phyloP scores from a whole-genome alignment of 1,140 invertebrate genomes.

The Aphaenogaster floridana region DNA sequence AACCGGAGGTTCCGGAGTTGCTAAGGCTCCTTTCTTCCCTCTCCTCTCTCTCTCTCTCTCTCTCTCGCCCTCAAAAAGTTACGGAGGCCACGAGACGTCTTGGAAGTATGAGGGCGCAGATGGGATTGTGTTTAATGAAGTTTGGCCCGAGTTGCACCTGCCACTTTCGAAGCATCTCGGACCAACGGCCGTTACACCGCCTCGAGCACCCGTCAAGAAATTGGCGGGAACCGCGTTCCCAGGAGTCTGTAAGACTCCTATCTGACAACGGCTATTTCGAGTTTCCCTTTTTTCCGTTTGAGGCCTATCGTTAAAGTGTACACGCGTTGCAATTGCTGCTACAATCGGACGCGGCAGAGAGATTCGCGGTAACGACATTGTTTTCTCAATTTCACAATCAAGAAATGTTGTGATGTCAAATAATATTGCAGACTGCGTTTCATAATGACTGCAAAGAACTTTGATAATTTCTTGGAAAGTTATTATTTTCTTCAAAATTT shows the following conservation, averaged over 20 bases:
- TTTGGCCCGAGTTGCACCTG: conserved; percentile 84
- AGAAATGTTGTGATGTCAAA: background rate
- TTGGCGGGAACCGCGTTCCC: conserved; percentile 80
- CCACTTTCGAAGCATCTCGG: conserved; percentile 81
- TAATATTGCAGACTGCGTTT: background rate
- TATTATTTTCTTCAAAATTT: background rate
- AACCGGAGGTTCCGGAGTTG: conserved; percentile 66
- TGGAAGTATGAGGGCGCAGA: conserved; percentile 84
- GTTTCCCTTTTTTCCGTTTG: conserved; percentile 7
- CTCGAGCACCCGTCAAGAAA: conserved; percentile 77
- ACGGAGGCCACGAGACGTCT: conserved; percentile 74
- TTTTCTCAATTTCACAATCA: background rate
- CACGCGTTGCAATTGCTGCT: conserved; percentile 18
- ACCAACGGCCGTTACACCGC: conserved; percentile 82
- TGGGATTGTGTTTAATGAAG: conserved; percentile 86
- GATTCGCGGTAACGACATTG: background rate
- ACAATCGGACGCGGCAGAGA: background rate
- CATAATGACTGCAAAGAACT: background rate
- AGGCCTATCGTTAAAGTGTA: conserved; percentile 31
- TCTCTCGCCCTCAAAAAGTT: conserved; percentile 64
- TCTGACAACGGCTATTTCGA: conserved; percentile 23
- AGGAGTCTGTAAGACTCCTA: conserved; percentile 30
- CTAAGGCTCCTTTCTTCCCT: conserved; percentile 63
- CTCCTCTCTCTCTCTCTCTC: conserved; percentile 39
- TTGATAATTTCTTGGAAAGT: background rate